Evolutionary conservation across 2,888 invertebrate species (phyloP).

Genomic region (Lasioglossum figueresi): DNA sequence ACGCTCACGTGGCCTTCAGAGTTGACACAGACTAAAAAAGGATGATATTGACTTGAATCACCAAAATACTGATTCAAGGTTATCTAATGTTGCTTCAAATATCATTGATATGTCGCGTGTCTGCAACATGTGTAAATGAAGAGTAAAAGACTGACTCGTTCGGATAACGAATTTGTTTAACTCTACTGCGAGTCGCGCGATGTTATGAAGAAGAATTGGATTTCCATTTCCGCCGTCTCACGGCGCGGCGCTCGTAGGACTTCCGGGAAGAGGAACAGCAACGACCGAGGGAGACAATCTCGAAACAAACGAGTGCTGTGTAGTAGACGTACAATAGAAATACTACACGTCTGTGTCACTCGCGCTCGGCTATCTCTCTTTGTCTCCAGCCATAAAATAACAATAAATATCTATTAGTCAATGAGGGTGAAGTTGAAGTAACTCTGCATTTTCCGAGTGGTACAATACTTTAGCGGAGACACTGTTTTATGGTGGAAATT

Average conservation of each 20-base stretch:
- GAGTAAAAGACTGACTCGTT: background rate
- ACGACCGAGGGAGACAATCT: background rate
- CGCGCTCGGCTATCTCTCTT: background rate
- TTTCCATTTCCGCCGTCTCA: background rate
- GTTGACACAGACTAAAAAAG: no score
- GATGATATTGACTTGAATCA: no score
- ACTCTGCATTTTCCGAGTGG: background rate
- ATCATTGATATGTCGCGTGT: background rate
- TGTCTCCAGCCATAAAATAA: background rate
- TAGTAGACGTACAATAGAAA: background rate
- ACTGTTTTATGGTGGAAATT: background rate
- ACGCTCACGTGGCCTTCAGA: no score
- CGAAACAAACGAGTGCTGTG: background rate
- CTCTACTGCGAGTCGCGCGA: background rate
- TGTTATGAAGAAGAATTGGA: background rate
- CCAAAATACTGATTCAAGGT: no score
- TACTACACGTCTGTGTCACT: background rate
- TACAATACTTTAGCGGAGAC: background rate
- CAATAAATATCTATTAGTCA: background rate
- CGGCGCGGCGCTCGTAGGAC: background rate
- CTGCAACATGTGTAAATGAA: background rate
- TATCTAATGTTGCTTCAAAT: no score
- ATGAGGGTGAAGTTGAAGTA: background rate
- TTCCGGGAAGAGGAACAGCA: background rate
- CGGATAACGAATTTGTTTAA: background rate